Base-by-base conservation (phyloP, 2,113 vertebrate genomes). In the Osmerus mordax region DNA sequence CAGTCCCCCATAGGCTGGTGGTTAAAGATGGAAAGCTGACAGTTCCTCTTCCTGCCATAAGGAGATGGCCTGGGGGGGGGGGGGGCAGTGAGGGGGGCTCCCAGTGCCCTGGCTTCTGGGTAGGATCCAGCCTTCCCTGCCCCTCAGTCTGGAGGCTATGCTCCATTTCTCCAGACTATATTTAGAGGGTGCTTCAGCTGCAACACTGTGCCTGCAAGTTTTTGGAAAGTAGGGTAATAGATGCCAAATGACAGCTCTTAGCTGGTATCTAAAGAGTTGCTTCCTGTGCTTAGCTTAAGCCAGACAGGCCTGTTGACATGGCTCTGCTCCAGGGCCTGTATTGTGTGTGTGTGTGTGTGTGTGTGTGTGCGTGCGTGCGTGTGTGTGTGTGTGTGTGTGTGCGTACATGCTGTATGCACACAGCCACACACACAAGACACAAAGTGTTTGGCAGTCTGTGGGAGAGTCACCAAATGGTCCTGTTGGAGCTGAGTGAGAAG, bases 151-250 rank as follows among this genome's bases (percentile, higher is more conserved):
- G 56, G 53, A 73, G 70, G 65, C 73, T 73, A 54, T 77, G 79
- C 75, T 82, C 78, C 55, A 82, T 52, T 76, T 76, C 28, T 75
- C 80, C 77, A 79, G 8, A 65, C 79, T 79, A 72, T 75, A 75
- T 62, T 28, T 66, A 79, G 58, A 47, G 41, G 41, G 51, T 61
- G 72, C 58, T 74, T 70, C 69, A 72, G 71, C 73, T 66, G 52
- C 69, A 72, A 64, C 73, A 78, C 29, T 25, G 51, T 62, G 32
- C 7, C 12, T 12, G 25, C 32, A 58, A 28, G 54, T 25, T 47
- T 52, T 52, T 19, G 18, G 47, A 15, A 78, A 74, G 54, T 13
- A 11, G 21, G 59, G 59, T 72, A 81, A 77, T 69, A 69, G 55
- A 61, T 23, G 25, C 61, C 18, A 52, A 58, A 47, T 76, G 55